These are phyloP conservation scores for Andrena marginata DNA, from an alignment of 2,888 invertebrate genomes.

Conservation along the genomic window DNA sequence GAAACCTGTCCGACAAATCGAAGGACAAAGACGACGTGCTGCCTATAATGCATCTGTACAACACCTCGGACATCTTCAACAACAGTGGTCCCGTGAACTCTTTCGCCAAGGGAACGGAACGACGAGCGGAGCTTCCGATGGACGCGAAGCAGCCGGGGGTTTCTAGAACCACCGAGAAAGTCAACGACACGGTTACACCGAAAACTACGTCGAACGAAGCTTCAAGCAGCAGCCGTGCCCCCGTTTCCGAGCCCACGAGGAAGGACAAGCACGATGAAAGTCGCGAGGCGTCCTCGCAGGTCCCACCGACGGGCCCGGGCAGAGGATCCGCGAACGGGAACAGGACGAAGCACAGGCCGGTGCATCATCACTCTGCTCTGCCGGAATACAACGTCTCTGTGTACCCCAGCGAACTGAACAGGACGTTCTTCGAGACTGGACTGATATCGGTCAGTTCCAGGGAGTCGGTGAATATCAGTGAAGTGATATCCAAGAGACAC, in stretches of 20 bases:
- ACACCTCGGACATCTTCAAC: conserved; percentile 82
- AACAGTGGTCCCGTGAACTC: conserved; percentile 66
- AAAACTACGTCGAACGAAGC: conserved; percentile 47
- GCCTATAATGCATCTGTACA: conserved; percentile 83
- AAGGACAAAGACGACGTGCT: conserved; percentile 82
- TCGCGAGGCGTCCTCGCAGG: conserved; percentile 52
- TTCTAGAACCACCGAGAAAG: conserved; percentile 46
- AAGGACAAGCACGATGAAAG: conserved; percentile 70
- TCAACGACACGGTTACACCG: conserved; percentile 32
- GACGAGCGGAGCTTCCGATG: conserved; percentile 48
- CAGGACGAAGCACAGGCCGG: conserved; percentile 74
- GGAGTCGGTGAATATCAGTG: conserved; percentile 81
- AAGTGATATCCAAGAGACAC: conserved; percentile 82
- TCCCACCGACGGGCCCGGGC: conserved; percentile 45
- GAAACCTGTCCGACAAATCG: conserved; percentile 79
- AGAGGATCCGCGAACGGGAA: conserved; percentile 57
- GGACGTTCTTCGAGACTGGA: conserved; percentile 77
- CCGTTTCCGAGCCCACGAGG: conserved; percentile 52
- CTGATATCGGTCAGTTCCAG: conserved; percentile 75
- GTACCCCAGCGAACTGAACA: conserved; percentile 71
- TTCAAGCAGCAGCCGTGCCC: conserved; percentile 55
- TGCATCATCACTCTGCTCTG: conserved; percentile 73
- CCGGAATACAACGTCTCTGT: conserved; percentile 76
- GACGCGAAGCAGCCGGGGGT: conserved; percentile 80
- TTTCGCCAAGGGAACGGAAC: conserved; percentile 44